Conservation (phyloP, 2,888 invertebrate genomes). For the Venusia cambrica region DNA sequence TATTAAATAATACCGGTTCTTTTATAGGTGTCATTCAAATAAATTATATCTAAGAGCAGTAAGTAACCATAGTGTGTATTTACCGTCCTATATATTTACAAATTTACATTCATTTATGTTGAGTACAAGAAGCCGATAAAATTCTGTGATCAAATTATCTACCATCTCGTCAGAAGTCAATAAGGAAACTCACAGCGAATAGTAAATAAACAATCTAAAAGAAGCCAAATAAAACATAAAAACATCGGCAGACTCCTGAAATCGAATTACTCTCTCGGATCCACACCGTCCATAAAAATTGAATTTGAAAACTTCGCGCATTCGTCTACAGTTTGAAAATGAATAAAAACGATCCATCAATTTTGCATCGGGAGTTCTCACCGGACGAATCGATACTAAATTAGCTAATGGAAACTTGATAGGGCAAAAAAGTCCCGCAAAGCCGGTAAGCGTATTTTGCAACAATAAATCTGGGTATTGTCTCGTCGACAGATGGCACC, state of each 20-base stretch:
- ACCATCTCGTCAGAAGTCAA: too few species aligned
- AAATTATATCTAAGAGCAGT: too few species aligned
- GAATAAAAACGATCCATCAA: conserved; percentile 76
- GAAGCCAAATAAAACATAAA: conserved; percentile 21
- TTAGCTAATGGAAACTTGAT: conserved; percentile 81
- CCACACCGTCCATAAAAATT: conserved; percentile 60
- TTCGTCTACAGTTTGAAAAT: conserved; percentile 54
- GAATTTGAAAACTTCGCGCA: conserved; percentile 58
- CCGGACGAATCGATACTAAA: conserved; percentile 68
- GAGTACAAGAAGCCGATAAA: too few species aligned
- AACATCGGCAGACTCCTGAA: conserved; percentile 33
- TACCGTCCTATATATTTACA: too few species aligned
- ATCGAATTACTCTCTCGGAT: conserved; percentile 48
- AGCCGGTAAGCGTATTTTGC: conserved; percentile 65
- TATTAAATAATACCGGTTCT: conserved; percentile 7
- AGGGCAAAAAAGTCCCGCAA: conserved; percentile 72
- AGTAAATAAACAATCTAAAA: conserved; percentile 21
- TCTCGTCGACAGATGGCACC: conserved; percentile 70
- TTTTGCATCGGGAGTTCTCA: conserved; percentile 57
- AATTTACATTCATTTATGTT: too few species aligned
- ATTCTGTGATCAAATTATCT: too few species aligned
- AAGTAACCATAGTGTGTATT: too few species aligned
- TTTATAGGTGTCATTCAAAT: not conserved
- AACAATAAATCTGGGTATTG: conserved; percentile 73
- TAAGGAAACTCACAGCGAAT: conserved; percentile 13